phyloP scores from a whole-genome alignment of 2,113 vertebrate genomes.

The Callospermophilus lateralis region DNA sequence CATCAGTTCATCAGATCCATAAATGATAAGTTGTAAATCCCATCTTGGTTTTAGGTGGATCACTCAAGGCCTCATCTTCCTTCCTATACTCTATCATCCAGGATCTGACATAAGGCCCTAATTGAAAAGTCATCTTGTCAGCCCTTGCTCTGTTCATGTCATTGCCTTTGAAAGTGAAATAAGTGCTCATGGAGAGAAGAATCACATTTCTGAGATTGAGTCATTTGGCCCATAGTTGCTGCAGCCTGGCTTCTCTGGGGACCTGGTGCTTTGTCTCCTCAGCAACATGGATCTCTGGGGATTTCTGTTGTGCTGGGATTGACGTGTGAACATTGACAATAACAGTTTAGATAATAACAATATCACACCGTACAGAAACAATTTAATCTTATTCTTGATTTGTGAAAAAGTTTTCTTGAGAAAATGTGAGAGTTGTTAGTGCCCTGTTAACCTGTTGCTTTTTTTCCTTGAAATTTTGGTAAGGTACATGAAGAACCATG shows the following conservation, averaged over 20 bases:
- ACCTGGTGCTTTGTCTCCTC: not conserved
- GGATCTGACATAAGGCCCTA: not conserved
- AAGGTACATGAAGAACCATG: not conserved
- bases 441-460: not conserved
- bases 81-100: not conserved
- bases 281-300: conserved; percentile 1
- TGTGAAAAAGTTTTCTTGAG: not conserved
- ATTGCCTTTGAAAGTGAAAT: not conserved
- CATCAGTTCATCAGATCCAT: not conserved
- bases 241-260: not conserved
- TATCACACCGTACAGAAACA: not conserved
- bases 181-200: not conserved
- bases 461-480: conserved; percentile 55
- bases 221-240: not conserved
- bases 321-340: not conserved
- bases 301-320: not conserved
- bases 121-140: not conserved
- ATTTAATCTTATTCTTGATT: conserved; percentile 21
- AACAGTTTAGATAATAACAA: not conserved
- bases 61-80: not conserved
- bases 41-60: not conserved
- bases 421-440: not conserved
- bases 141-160: not conserved
- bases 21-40: not conserved
- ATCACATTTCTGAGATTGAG: not conserved